Evolutionary conservation across 2,888 invertebrate species (phyloP), one percentile per base, ranked within the genome.

Genomic region (Liodrosophila aerea): DNA sequence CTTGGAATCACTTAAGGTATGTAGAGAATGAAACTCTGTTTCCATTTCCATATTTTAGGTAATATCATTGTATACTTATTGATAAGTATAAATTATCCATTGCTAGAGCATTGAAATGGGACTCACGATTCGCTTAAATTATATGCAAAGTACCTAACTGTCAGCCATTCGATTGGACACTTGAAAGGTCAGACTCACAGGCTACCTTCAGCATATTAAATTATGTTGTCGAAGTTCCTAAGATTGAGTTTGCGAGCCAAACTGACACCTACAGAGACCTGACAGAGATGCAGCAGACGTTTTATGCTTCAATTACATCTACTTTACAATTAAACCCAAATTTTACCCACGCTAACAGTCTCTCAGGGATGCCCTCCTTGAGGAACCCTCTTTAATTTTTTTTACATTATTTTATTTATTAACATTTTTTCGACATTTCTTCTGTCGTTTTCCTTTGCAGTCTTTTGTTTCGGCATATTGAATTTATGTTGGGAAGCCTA

Each of bases 401-500:
- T 9, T 58, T 49, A 44, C 39, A 39, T 34, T 34, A 15, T 18
- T 12, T 33, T 13, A 7, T 43, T 47, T 3, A 33, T 31, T 5
- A 27, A 58, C 39, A 56, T 44, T 65, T 43, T 59, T 56, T 22
- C 18, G 50, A 1, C 15, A 30, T 36, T 5, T 34, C 49, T 64
- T 56, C 30, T 22, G 16, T 5, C 1, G 40, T 39, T 62, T 60
- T 52, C 36, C 8, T 9, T 36, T 34, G 13, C n/a, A 9, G 47
- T 5, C 53, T 34, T 73, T 47, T 40, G 51, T 53, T 57, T 67
- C 11, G 29, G 5, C 18, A 36, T 58, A 50, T 70, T 70, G 57
- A 58, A 69, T 61, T 61, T 46, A 63, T 64, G 51, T 36, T 60
- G 63, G 22, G 82, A 85, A 83, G 69, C 86, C 84, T 81, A 80